A percentile compares a stretch with the other conserved stretches of the same genome.
phyloP scores from a whole-genome alignment of 2,113 vertebrate species.

The Cyphomyrus discorhynchus region DNA sequence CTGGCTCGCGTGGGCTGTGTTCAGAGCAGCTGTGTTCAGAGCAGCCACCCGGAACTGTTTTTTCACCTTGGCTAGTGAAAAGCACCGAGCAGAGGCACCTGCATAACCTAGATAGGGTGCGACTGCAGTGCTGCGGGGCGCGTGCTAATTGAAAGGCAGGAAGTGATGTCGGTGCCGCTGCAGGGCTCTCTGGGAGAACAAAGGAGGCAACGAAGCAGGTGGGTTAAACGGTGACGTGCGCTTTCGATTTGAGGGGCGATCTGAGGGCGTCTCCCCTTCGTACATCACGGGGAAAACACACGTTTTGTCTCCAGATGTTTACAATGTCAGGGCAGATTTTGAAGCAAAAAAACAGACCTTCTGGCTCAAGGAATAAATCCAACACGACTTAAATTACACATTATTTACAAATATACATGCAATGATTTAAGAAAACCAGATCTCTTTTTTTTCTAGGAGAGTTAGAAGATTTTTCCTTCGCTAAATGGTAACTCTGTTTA shows the following conservation, averaged over 20 bases:
- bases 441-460: background rate
- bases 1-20: background rate
- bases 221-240: background rate
- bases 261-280: background rate
- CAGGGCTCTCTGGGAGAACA: background rate
- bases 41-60: background rate
- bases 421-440: background rate
- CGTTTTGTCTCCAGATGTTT: background rate
- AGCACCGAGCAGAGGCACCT: background rate
- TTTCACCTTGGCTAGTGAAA: slow-evolving; percentile 10
- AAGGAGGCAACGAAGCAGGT: background rate
- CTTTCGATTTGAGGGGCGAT: background rate
- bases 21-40: background rate
- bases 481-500: background rate
- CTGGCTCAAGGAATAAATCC: background rate
- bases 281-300: background rate
- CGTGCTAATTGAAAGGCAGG: slow-evolving; percentile 22
- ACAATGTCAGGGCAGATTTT: background rate
- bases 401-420: background rate
- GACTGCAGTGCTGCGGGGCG: slow-evolving; percentile 7
- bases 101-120: background rate
- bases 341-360: background rate
- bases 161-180: background rate
- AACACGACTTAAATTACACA: background rate
- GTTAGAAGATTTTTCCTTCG: background rate